Base-by-base conservation (phyloP, 2,113 vertebrate species). In the Microtus montanus region DNA sequence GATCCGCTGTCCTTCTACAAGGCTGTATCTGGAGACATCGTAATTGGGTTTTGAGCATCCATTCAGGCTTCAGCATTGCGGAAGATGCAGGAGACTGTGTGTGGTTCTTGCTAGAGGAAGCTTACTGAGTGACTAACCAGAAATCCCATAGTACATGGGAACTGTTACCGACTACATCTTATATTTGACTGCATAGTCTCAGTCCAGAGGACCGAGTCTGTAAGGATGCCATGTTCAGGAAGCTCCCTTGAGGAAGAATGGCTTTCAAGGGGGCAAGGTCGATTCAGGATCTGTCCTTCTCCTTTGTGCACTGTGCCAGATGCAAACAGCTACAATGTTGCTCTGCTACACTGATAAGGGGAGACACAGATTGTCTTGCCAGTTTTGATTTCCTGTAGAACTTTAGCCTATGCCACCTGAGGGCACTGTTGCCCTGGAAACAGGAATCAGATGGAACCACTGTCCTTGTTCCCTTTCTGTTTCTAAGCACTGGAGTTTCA, bases 371-470 rank as follows among this genome's bases (percentile, higher is more conserved):
- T 61, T 88, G 75, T 83, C 82, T 77, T 52, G 83, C 9, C 64
- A 38, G 12, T 87, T 92, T 94, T 71, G 19, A 35, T 52, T 49
- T 89, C 91, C 52, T 90, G n/a, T 38, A 75, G 58, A 79, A 75
- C 74, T 30, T 38, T 66, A 41, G 11, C 58, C 12, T n/a, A 0
- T 41, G 71, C 96, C 95, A 94, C 75, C 6, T 1, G 93, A 77
- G 70, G 96, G 94, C 85, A 26, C 84, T 92, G 90, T 80, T 73
- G 92, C 44, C 87, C 61, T 71, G 64, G 64, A 47, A 94, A 52
- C 33, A n/a, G n/a, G 5, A 87, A 24, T 70, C 38, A 66, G 13
- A 52, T 1, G 26, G 22, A 26, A 1, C n/a, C 2, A 2, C 33
- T 3, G 28, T 4, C 49, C 41, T 44, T 17, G 2, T 52, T 58